Base-by-base conservation (phyloP, 2,888 invertebrate genomes). In the Teleiodes luculella region DNA sequence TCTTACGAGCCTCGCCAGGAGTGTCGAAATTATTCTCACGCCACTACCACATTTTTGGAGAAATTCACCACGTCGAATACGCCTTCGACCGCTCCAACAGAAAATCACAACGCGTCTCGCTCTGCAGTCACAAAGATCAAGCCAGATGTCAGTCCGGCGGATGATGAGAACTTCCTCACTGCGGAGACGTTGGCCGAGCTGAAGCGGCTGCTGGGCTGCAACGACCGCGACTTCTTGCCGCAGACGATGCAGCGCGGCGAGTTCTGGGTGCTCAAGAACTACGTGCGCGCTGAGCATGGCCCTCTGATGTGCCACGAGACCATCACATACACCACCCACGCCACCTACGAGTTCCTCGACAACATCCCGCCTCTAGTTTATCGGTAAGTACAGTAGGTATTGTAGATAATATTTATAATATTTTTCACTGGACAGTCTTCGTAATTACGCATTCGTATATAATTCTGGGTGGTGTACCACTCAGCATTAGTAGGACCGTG, bases 311-410 rank as follows among this genome's bases (percentile, higher is more conserved):
- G 97, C 83, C 94, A 95, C 83, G 96, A 96, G 82, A 94, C 94
- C 64, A 92, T 97, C 62, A 97, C 97, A 0, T 97, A 97, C 74
- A 96, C 97, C 33, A 97, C 97, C 11, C 97, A 97, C 80, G 96
- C 96, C 3, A 97, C 97, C 72, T 96, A 93, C 85, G 96, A 96
- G 65, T 97, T 97, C 88, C 92, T 97, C 73, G 96, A 97, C 83
- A 97, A 98, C 83, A 91, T 97, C 68, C 92, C 94, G 77, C 96
- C 96, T 57, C 89, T 98, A 68, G 86, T 97, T 74, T 94, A 95
- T 76, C 92, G 94, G 86, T 92, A 64, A 84, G 88, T 70, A n/a
- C n/a, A n/a, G n/a, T n/a, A n/a, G n/a, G n/a, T n/a, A n/a, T n/a
- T n/a, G n/a, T n/a, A n/a, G n/a, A n/a, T n/a, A n/a, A n/a, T n/a